Evolutionary conservation across 53 echinoderm and acorn worm species (phyloP).

Genomic region (Antedon mediterranea): DNA sequence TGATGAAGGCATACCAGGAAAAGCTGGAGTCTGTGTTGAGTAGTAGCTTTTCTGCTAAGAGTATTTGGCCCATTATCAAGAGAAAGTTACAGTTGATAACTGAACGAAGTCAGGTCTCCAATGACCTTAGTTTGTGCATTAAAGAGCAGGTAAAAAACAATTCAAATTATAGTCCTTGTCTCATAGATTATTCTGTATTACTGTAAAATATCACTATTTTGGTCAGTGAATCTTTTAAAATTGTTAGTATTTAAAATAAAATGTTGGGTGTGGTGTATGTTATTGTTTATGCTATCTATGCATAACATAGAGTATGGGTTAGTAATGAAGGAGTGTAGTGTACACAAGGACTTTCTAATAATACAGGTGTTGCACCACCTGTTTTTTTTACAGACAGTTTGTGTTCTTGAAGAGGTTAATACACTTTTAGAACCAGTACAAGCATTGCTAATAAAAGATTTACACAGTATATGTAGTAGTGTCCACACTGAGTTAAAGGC

Average conservation of each 20-base stretch:
- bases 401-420: slow-evolving; percentile 37
- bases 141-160: slow-evolving; percentile 7
- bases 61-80: neutral
- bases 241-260: too few relatives aligned
- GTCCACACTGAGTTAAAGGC: neutral
- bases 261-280: too few relatives aligned
- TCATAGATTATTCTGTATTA: too few relatives aligned
- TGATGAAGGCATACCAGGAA: slow-evolving; percentile 14
- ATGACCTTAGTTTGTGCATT: neutral
- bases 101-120: neutral
- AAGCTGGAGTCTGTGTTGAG: slow-evolving; percentile 19
- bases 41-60: neutral
- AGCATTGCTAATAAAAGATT: slow-evolving; percentile 25
- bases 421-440: slow-evolving; percentile 40
- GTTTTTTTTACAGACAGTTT: slow-evolving; percentile 29
- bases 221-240: too few relatives aligned
- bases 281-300: too few relatives aligned
- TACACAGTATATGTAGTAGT: slow-evolving; percentile 24
- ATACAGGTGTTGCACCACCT: too few relatives aligned
- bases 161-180: too few relatives aligned
- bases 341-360: too few relatives aligned
- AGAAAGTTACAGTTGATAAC: neutral
- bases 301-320: too few relatives aligned
- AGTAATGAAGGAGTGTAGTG: too few relatives aligned
- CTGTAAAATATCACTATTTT: too few relatives aligned